Conservation (phyloP, 2,797 vertebrate genomes). For the Rhadinocentrus ornatus region DNA sequence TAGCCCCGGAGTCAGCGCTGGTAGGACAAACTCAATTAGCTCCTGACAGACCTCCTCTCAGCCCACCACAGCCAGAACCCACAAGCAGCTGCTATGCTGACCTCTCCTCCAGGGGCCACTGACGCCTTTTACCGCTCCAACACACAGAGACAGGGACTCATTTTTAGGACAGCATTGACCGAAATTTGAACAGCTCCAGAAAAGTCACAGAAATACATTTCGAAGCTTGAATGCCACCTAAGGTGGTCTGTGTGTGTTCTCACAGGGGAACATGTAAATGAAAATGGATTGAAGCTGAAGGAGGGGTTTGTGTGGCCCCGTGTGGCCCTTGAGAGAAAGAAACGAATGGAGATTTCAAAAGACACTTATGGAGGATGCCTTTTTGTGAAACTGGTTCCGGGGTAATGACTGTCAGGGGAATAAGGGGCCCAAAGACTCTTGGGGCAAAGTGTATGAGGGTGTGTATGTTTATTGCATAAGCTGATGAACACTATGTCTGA, state of each 20-base stretch:
- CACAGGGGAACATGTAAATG: constrained; percentile 56
- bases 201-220: constrained; percentile 43
- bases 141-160: constrained; percentile 59
- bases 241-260: constrained; percentile 43
- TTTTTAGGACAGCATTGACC: constrained; percentile 52
- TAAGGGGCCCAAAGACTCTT: constrained; percentile 57
- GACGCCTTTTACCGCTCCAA: constrained; percentile 70
- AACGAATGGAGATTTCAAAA: constrained; percentile 57
- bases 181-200: constrained; percentile 43
- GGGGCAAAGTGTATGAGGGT: constrained; percentile 36
- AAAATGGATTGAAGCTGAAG: constrained; percentile 36
- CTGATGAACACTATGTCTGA: constrained; percentile 17
- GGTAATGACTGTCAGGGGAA: constrained; percentile 81
- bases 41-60: constrained; percentile 81
- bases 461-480: constrained; percentile 23
- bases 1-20: constrained; percentile 80
- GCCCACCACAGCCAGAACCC: constrained; percentile 69
- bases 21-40: constrained; percentile 87
- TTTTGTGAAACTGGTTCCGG: constrained; percentile 66
- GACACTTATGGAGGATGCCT: constrained; percentile 63
- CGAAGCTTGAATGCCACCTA: constrained; percentile 33
- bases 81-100: constrained; percentile 77
- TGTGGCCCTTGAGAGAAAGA: constrained; percentile 33
- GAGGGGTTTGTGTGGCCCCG: constrained; percentile 18
- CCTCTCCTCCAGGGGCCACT: constrained; percentile 77